phyloP scores from a whole-genome alignment of 1,140 invertebrate species.

The Rhyzopertha dominica region DNA sequence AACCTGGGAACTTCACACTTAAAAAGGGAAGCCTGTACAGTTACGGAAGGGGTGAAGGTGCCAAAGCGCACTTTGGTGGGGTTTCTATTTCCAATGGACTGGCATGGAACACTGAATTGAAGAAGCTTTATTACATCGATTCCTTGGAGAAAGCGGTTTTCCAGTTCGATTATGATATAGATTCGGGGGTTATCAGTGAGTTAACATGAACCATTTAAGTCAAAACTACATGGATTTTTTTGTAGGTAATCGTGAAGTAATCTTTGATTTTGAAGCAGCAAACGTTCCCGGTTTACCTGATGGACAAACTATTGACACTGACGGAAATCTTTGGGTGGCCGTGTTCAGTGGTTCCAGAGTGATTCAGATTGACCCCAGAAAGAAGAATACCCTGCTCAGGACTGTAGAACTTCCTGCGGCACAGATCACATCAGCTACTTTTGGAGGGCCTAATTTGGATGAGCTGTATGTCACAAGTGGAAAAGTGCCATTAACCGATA shows the following conservation, averaged over 20 bases:
- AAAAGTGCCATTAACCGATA: constrained; percentile 46
- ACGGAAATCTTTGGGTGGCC: constrained; percentile 62
- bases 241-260: constrained; percentile 26
- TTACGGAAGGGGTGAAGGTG: constrained; percentile 7
- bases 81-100: constrained; percentile 76
- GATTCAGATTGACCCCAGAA: constrained; percentile 36
- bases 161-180: constrained; percentile 69
- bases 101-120: constrained; percentile 64
- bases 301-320: constrained; percentile 63
- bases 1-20: not conserved
- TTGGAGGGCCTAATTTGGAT: constrained; percentile 67
- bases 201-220: constrained; percentile 22
- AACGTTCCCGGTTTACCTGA: constrained; percentile 50
- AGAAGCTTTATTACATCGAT: constrained; percentile 72
- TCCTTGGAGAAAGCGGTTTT: constrained; percentile 58
- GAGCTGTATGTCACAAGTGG: constrained; percentile 68
- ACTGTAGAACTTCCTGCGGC: constrained; percentile 27
- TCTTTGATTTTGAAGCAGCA: constrained; percentile 27
- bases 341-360: constrained; percentile 45
- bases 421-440: constrained; percentile 65
- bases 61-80: constrained; percentile 39
- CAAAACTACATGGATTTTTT: constrained; percentile 2
- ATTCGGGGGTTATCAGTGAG: constrained; percentile 62
- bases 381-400: constrained; percentile 28
- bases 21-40: not conserved